Evolutionary conservation across 1,140 invertebrate species (phyloP).

Genomic region (Cotesia typhae): DNA sequence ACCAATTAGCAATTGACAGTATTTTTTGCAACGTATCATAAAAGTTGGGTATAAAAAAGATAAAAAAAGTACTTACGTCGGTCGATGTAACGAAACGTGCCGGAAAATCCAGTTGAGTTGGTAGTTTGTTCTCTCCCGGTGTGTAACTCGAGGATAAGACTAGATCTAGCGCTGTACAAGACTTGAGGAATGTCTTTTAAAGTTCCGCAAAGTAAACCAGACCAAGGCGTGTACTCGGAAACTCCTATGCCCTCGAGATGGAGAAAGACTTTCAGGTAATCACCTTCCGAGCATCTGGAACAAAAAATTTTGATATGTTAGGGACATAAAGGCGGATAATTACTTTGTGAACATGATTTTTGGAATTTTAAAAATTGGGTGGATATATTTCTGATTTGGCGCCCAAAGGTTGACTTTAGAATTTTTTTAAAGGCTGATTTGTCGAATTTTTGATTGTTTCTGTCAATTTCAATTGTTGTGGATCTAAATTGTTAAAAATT

Average conservation of each 20-base stretch:
- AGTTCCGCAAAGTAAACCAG: slow-evolving; percentile 79
- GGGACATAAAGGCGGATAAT: too few species aligned
- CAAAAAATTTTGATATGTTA: slow-evolving; percentile 5
- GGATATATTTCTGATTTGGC: neutral
- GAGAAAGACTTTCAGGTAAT: slow-evolving; percentile 84
- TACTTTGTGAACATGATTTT: too few species aligned
- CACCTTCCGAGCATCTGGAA: slow-evolving; percentile 77
- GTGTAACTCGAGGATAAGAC: slow-evolving; percentile 85
- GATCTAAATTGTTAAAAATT: too few species aligned
- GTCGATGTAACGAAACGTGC: slow-evolving; percentile 83
- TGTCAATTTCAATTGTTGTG: too few species aligned
- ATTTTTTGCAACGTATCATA: neutral
- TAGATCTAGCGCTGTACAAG: slow-evolving; percentile 82
- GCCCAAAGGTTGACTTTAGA: too few species aligned
- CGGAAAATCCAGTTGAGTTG: slow-evolving; percentile 80
- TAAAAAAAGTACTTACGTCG: slow-evolving; percentile 73
- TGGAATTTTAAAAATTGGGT: too few species aligned
- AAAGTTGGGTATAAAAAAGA: neutral
- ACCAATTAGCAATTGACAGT: too few species aligned
- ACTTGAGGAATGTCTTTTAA: slow-evolving; percentile 76
- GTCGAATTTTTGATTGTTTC: too few species aligned
- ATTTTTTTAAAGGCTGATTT: too few species aligned
- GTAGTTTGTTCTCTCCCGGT: slow-evolving; percentile 66
- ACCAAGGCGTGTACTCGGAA: slow-evolving; percentile 82
- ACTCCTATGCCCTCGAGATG: slow-evolving; percentile 75